A percentile compares a stretch with the other conserved stretches of the same genome.
phyloP scores from a whole-genome alignment of 2,888 invertebrate species.

The Ichneumon xanthorius region DNA sequence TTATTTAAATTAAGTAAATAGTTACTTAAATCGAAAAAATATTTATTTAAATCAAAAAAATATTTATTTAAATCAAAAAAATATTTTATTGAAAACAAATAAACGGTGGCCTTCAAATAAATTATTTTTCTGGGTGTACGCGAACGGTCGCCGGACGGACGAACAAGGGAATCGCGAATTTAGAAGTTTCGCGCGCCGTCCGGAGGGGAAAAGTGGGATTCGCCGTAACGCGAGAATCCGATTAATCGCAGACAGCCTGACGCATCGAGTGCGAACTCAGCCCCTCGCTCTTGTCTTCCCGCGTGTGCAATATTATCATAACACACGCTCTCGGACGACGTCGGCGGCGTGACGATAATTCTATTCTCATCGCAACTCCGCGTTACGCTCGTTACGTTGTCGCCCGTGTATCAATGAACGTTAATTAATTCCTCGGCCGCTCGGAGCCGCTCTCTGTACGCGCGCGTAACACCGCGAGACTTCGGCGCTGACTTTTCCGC shows the following conservation, averaged over 20 bases:
- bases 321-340: conserved; percentile 5
- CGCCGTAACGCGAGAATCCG: conserved; percentile 41
- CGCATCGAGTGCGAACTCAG: background rate
- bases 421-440: background rate
- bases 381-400: background rate
- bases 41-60: too few relatives aligned
- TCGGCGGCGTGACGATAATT: background rate
- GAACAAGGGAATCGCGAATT: conserved; percentile 10
- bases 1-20: too few relatives aligned
- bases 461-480: background rate
- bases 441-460: background rate
- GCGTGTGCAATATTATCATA: conserved; percentile 11
- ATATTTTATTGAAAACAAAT: too few relatives aligned
- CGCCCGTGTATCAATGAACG: background rate
- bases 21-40: too few relatives aligned
- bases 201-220: background rate
- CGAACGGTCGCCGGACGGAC: background rate
- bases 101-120: too few relatives aligned
- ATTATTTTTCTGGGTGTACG: too few relatives aligned
- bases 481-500: background rate
- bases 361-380: background rate
- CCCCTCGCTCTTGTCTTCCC: background rate
- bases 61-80: too few relatives aligned
- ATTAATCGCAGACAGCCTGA: conserved; percentile 21
- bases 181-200: background rate